Evolutionary conservation across 2,888 invertebrate species (phyloP), one percentile per base, ranked within the genome.

Genomic region (Mythimna pallens): DNA sequence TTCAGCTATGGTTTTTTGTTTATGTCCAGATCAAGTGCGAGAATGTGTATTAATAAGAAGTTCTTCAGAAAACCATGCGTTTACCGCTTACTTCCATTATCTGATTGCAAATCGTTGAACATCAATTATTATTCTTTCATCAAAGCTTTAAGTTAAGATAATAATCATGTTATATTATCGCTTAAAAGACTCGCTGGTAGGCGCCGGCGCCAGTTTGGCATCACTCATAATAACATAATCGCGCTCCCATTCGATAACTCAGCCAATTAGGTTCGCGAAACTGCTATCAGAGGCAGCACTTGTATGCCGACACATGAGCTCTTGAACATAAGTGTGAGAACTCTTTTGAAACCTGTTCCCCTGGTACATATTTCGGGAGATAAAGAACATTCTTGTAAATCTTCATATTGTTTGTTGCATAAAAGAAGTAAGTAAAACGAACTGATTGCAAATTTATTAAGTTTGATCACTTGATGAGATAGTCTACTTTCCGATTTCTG

Each of bases 271-370:
- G 17, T 76, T 73, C 70, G 76, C 76, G 50, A 82, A 84, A 65
- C 71, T 71, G 71, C 79, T 59, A 54, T 72, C 71, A 77, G 75
- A 77, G 61, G 76, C 66, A 61, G 75, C 78, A 83, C 83, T 83
- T 63, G 70, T 71, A 78, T 81, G 30, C 30, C 30, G 30, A 76
- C 55, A 79, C 73, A 43, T 43, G 75, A 83, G 67, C 83, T 73
- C 82, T 81, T 73, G 73, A 79, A 67, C 67, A 54, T 72, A 63
- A 78, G 81, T 84, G 85, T 84, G 85, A 83, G 84, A 85, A 84
- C 73, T 65, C 52, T 73, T 58, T 25, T 54, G 17, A 70, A 64
- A 36, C 8, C 43, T 74, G 70, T 65, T 80, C 65, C 57, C 67
- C 78, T 72, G 62, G 57, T 64, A 5, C 20, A 54, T 57, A n/a